A percentile compares a stretch with the other conserved stretches of the same genome.
Evolutionary conservation across 2,113 vertebrate species (phyloP).

Genomic region (Brachyhypopomus occidentalis): DNA sequence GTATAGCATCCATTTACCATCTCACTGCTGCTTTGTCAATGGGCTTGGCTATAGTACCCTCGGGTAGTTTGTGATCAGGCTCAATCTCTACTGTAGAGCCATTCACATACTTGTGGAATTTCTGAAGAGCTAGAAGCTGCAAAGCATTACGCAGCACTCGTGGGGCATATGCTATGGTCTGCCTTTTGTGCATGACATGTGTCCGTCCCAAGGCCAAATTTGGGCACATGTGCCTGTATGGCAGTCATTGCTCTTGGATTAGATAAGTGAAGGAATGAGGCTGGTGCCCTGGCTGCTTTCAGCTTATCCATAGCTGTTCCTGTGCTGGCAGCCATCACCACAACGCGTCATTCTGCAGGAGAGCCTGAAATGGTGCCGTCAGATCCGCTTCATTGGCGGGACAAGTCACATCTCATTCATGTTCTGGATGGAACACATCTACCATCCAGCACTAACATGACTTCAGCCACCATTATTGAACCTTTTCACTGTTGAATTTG

Average conservation of each 20-base stretch:
- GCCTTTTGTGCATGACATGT: background rate
- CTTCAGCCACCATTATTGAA: background rate
- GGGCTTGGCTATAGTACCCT: constrained; percentile 13
- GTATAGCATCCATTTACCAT: constrained; percentile 18
- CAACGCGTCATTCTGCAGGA: no score
- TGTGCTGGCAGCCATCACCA: background rate
- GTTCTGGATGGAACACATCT: no score
- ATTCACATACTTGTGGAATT: constrained; percentile 23
- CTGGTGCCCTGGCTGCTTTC: background rate
- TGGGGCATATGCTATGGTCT: background rate
- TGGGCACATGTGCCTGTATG: background rate
- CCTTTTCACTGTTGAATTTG: background rate
- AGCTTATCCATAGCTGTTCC: background rate
- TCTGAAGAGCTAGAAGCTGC: background rate
- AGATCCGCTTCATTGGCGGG: no score
- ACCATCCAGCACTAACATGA: no score
- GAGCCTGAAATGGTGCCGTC: no score
- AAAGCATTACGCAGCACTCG: background rate
- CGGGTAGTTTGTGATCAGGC: constrained; percentile 35
- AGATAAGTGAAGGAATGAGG: background rate
- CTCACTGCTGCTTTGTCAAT: background rate
- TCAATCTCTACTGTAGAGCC: background rate
- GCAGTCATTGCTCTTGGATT: background rate
- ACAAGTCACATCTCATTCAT: no score
- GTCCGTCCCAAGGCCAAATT: background rate